Conservation (phyloP, 2,113 vertebrate species). For the Anhinga rufa region DNA sequence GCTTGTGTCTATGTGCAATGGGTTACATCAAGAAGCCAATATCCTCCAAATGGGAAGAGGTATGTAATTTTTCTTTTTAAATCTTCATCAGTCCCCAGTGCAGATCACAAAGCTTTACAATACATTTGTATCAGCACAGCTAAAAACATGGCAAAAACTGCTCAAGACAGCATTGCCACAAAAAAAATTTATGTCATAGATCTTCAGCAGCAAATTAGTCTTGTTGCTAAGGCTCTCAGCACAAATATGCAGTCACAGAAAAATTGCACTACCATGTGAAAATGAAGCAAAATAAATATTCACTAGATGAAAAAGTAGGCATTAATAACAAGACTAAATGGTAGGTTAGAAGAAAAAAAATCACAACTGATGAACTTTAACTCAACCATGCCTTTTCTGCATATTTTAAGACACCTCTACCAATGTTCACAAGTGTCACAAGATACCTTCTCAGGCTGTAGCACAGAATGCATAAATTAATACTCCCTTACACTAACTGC, state of each 20-base stretch:
- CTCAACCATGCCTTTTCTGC: neutral
- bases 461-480: neutral
- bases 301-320: neutral
- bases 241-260: neutral
- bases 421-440: neutral
- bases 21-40: neutral
- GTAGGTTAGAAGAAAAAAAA: neutral
- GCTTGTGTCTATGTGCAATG: neutral
- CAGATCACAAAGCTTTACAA: neutral
- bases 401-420: neutral
- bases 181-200: neutral
- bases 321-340: neutral
- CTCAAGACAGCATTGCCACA: neutral
- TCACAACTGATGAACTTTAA: neutral
- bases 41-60: neutral
- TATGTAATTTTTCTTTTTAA: neutral
- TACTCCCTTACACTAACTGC: neutral
- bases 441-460: neutral
- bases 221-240: neutral
- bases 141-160: neutral
- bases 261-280: neutral
- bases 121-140: neutral
- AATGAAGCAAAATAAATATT: neutral
- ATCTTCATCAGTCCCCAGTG: neutral
- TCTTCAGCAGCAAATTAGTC: neutral